Percentiles rank a stretch among this genome's conserved stretches.
phyloP scores from a whole-genome alignment of 2,113 vertebrate species.

The Isurus oxyrinchus region DNA sequence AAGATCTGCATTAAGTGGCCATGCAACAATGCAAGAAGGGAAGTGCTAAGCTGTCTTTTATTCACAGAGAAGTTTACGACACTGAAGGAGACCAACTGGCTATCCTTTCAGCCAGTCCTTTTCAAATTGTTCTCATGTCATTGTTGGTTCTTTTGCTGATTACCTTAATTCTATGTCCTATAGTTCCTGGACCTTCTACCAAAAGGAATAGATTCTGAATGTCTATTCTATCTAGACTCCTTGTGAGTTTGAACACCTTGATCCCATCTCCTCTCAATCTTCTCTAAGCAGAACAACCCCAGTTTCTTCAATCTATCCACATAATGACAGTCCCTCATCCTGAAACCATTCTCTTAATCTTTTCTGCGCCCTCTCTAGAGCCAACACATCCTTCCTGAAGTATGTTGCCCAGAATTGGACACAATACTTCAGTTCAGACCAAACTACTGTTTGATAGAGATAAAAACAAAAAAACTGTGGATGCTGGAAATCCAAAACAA shows the following conservation, averaged over 20 bases:
- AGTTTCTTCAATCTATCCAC: neutral
- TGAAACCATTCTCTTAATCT: neutral
- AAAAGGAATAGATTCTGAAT: neutral
- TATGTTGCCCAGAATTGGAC: neutral
- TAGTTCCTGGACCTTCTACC: neutral
- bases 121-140: neutral
- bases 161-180: neutral
- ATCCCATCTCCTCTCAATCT: too few species aligned
- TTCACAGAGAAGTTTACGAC: neutral
- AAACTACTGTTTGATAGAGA: too few species aligned
- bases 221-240: neutral
- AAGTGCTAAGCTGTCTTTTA: neutral
- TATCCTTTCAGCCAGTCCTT: neutral
- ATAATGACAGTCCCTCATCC: neutral
- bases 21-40: neutral
- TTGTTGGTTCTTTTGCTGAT: neutral
- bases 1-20: neutral
- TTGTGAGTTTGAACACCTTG: neutral
- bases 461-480: too few species aligned
- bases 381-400: neutral
- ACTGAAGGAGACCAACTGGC: neutral
- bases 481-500: too few species aligned
- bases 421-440: neutral
- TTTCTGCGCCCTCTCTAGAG: neutral
- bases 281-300: too few species aligned